Evolutionary conservation across 1,140 invertebrate species (phyloP).

Genomic region (Hyposmocoma kahamanoa): DNA sequence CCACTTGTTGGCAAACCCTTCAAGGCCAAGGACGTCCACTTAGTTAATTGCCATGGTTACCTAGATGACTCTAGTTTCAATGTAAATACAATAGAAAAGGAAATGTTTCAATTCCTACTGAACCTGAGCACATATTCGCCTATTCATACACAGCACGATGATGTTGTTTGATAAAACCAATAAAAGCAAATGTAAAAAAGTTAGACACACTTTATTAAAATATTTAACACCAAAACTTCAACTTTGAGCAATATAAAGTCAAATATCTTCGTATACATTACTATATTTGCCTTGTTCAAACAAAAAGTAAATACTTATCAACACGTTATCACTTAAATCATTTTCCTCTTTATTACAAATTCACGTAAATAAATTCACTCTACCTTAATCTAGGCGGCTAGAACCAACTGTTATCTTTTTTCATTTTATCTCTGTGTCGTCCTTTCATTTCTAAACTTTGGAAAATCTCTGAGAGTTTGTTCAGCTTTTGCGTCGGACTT

Average conservation of each 20-base stretch:
- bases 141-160: too few species aligned
- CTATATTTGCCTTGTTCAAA: constrained; percentile 11
- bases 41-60: too few species aligned
- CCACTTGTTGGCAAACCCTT: too few species aligned
- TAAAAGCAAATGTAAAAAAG: constrained; percentile 8
- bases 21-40: too few species aligned
- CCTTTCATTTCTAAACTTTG: constrained; percentile 55
- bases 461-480: constrained; percentile 58
- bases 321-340: constrained; percentile 30
- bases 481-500: constrained; percentile 45
- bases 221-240: constrained; percentile 30
- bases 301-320: constrained; percentile 34
- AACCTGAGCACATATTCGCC: too few species aligned
- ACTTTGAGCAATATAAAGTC: constrained; percentile 51
- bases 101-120: too few species aligned
- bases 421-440: constrained; percentile 48
- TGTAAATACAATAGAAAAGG: too few species aligned
- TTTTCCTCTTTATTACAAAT: constrained; percentile 15
- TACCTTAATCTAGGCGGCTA: constrained; percentile 24
- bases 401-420: constrained; percentile 69
- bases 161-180: too few species aligned
- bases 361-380: constrained; percentile 23
- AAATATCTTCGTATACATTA: constrained; percentile 30
- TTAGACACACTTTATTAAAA: constrained; percentile 28
- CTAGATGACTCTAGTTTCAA: too few species aligned